Evolutionary conservation across 2,797 vertebrate genomes (phyloP).

Genomic region (Phoebastria nigripes): DNA sequence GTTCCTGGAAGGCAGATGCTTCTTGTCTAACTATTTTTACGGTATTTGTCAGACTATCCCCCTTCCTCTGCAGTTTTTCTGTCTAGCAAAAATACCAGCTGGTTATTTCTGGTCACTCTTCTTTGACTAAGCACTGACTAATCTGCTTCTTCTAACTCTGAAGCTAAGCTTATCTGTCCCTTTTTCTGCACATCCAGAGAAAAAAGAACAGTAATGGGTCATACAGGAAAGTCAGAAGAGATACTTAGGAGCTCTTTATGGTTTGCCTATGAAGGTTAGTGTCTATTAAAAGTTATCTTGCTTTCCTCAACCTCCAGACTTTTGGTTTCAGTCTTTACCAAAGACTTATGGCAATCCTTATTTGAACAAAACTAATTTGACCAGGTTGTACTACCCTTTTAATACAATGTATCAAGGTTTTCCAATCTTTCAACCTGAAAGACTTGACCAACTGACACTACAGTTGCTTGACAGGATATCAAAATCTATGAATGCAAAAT

Average conservation of each 20-base stretch:
- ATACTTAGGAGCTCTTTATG: background rate
- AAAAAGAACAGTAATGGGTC: background rate
- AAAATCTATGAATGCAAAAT: background rate
- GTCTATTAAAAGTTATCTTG: background rate
- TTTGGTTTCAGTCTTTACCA: background rate
- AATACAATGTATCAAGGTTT: background rate
- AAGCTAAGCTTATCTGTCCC: background rate
- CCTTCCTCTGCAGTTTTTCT: constrained; percentile 37
- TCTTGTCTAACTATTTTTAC: constrained; percentile 26
- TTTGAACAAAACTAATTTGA: background rate
- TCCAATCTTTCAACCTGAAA: background rate
- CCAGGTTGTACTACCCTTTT: background rate
- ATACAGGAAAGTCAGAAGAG: background rate
- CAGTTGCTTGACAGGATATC: background rate
- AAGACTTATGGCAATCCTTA: background rate
- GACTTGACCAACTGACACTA: background rate
- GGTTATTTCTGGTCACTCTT: constrained; percentile 34
- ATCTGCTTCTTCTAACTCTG: background rate
- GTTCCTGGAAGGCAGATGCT: constrained; percentile 40
- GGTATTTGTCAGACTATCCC: constrained; percentile 26
- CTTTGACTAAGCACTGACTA: constrained; percentile 4
- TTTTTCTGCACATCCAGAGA: background rate
- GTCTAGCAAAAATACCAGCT: constrained; percentile 47
- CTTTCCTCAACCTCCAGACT: background rate
- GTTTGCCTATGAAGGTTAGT: background rate